phyloP scores from a whole-genome alignment of 1,140 invertebrate genomes.

The Chironomus striatipennis region DNA sequence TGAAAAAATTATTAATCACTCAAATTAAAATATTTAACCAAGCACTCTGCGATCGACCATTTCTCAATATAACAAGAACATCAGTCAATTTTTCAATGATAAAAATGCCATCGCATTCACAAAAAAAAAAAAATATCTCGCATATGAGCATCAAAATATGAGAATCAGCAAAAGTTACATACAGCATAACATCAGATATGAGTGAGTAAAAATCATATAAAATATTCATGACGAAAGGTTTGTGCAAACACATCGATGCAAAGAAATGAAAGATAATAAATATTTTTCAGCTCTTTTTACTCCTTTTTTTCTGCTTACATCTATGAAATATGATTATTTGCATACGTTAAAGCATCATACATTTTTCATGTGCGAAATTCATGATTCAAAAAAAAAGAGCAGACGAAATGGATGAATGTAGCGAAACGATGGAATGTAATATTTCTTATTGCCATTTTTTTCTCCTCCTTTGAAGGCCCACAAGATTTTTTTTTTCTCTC shows the following conservation, averaged over 20 bases:
- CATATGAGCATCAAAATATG: too few species aligned
- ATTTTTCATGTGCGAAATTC: conserved; percentile 22
- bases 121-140: too few species aligned
- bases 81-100: too few species aligned
- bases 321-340: conserved; percentile 19
- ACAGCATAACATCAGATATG: neutral
- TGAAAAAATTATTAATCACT: too few species aligned
- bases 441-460: conserved; percentile 14
- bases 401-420: neutral
- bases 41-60: too few species aligned
- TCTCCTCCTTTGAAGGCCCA: neutral
- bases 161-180: neutral
- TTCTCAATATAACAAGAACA: too few species aligned
- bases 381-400: conserved; percentile 9
- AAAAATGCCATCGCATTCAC: too few species aligned
- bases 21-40: too few species aligned
- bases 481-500: neutral
- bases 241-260: neutral
- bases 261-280: conserved; percentile 18
- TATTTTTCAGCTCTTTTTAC: neutral
- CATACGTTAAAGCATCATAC: conserved; percentile 21
- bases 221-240: conserved; percentile 13
- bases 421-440: neutral
- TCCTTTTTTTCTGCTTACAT: neutral
- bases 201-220: neutral